Conservation (phyloP, 2,888 invertebrate genomes). For the Galeopsomyia nigrocyanea region DNA sequence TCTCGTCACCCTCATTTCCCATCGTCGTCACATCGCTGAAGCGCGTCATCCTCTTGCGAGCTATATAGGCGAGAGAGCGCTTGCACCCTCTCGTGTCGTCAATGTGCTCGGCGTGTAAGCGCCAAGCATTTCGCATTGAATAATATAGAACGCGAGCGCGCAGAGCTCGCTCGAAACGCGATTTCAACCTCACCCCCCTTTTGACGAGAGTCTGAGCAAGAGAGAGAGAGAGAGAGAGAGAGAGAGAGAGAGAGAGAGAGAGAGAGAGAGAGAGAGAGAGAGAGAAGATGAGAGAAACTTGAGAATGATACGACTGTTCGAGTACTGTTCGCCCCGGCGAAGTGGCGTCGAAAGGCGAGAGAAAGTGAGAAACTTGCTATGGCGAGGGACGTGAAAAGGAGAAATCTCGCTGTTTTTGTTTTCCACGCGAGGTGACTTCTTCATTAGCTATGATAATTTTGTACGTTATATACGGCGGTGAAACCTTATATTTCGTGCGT, state of each 20-base stretch:
- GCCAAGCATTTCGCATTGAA: conserved; percentile 48
- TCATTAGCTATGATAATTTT: too few species aligned
- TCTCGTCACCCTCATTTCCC: conserved; percentile 4
- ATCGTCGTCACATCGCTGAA: conserved; percentile 17
- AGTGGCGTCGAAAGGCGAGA: not conserved
- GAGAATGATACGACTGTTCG: conserved; percentile 33
- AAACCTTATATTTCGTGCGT: too few species aligned
- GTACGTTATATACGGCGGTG: too few species aligned
- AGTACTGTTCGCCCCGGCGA: not conserved
- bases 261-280: conserved; percentile 33
- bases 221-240: conserved; percentile 39
- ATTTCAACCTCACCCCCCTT: conserved; percentile 26
- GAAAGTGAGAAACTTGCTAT: conserved; percentile 21
- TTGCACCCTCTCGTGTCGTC: conserved; percentile 16
- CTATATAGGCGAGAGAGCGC: not conserved
- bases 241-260: conserved; percentile 23
- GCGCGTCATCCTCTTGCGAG: conserved; percentile 26
- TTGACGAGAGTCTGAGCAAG: conserved; percentile 19
- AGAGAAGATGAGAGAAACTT: conserved; percentile 41
- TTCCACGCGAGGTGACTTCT: too few species aligned
- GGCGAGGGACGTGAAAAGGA: not conserved
- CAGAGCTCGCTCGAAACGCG: conserved; percentile 12
- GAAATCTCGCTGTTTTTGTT: too few species aligned
- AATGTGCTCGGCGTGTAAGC: conserved; percentile 26
- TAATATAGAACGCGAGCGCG: conserved; percentile 45